Evolutionary conservation across 2,113 vertebrate genomes (phyloP).

Genomic region (Marmota flaviventris): DNA sequence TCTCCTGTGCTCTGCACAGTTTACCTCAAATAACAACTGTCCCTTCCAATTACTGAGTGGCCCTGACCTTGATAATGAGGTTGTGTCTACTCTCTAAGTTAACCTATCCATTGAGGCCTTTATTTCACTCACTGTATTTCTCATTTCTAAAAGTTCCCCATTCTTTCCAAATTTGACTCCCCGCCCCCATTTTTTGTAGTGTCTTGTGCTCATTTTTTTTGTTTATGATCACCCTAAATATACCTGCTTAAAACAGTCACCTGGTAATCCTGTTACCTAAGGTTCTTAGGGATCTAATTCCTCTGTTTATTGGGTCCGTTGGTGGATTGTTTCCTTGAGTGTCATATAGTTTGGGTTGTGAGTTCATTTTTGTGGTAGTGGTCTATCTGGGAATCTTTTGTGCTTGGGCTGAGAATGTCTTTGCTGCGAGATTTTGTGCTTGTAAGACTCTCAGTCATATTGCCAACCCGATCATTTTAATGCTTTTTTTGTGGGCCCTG

Average conservation of each 20-base stretch:
- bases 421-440: neutral
- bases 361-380: neutral
- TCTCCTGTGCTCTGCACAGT: accelerated
- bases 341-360: neutral
- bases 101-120: neutral
- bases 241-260: neutral
- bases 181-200: no score
- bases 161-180: neutral
- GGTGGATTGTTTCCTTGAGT: no score
- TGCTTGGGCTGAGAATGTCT: neutral
- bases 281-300: neutral
- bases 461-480: neutral
- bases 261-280: neutral
- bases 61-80: no score
- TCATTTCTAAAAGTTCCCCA: neutral
- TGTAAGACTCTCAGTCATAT: neutral
- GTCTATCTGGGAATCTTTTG: neutral
- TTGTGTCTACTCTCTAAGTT: accelerated
- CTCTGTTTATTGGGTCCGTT: neutral
- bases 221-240: neutral
- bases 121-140: neutral
- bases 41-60: neutral
- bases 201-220: no score
- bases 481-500: neutral
- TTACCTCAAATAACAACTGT: accelerated